These are phyloP conservation scores for Tenthredo distinguenda DNA, from an alignment of 2,888 invertebrate species.

Conservation along the genomic window DNA sequence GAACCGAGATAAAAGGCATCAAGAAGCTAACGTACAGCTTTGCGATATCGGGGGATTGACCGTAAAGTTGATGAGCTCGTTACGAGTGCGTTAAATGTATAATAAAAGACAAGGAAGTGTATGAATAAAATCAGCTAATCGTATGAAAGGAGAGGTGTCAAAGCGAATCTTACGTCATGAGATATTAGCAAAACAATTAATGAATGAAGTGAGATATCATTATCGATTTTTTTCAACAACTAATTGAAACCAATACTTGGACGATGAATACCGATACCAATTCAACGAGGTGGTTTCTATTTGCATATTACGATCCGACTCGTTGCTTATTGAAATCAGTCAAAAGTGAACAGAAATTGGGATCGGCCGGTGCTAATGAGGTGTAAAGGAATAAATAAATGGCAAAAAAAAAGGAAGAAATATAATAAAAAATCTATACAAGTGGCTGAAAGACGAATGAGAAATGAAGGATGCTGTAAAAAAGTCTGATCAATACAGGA, in stretches of 20 bases:
- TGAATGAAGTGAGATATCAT: conserved; percentile 17
- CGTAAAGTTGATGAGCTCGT: conserved; percentile 27
- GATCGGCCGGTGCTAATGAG: conserved; percentile 34
- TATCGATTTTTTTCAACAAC: not conserved
- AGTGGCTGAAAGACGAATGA: not conserved
- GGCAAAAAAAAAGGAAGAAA: not conserved
- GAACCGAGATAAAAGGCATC: not conserved
- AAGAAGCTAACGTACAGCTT: not conserved
- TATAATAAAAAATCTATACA: not conserved
- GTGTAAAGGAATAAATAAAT: conserved; percentile 6
- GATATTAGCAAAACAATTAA: conserved; percentile 28
- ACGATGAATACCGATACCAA: conserved; percentile 15
- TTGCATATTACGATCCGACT: conserved; percentile 37
- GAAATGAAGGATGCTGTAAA: not conserved
- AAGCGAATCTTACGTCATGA: conserved; percentile 19
- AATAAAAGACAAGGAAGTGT: conserved; percentile 27
- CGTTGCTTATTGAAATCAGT: conserved; percentile 11
- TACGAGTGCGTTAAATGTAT: not conserved
- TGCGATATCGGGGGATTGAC: not conserved
- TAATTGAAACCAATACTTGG: conserved; percentile 6
- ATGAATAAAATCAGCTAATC: not conserved
- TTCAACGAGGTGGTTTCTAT: conserved; percentile 2
- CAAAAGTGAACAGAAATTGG: conserved; percentile 24
- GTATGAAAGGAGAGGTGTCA: not conserved
- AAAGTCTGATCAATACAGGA: conserved; percentile 12